phyloP scores from a whole-genome alignment of 2,113 vertebrate genomes.

The Cyprinodon brontotheroides region DNA sequence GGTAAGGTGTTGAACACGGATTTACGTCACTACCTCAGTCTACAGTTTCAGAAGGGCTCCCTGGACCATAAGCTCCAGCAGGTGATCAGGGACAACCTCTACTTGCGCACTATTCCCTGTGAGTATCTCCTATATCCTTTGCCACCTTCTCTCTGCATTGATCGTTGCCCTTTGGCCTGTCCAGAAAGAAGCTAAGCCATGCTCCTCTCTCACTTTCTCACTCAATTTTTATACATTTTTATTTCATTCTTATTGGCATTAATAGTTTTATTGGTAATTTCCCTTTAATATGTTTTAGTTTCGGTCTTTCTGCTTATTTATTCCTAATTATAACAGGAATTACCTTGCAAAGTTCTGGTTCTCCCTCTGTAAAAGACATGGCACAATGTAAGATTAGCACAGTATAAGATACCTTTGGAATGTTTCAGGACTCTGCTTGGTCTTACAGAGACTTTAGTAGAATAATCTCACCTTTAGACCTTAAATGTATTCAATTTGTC shows the following conservation, averaged over 20 bases:
- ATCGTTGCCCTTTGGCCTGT: constrained; percentile 25
- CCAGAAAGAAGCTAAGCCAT: constrained; percentile 31
- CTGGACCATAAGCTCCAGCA: constrained; percentile 98
- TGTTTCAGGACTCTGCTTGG: too few relatives aligned
- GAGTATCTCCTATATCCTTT: constrained; percentile 75
- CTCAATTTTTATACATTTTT: not conserved
- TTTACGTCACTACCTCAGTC: constrained; percentile 96
- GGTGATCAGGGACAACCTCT: constrained; percentile 98
- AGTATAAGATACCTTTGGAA: too few relatives aligned
- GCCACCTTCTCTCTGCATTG: constrained; percentile 13
- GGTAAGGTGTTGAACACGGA: constrained; percentile 98
- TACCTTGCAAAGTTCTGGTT: not conserved
- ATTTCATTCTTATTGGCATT: not conserved
- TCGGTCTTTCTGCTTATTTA: not conserved
- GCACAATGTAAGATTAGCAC: too few relatives aligned
- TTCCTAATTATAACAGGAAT: not conserved
- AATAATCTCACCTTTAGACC: too few relatives aligned
- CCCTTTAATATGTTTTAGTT: not conserved
- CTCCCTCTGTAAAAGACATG: not conserved
- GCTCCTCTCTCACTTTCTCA: constrained; percentile 15
- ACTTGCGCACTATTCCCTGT: constrained; percentile 98
- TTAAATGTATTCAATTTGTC: too few relatives aligned
- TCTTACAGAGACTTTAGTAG: too few relatives aligned
- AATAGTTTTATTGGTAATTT: not conserved
- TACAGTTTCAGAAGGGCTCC: constrained; percentile 99